Conservation (phyloP, 1,140 invertebrate species). For the Drosophila ironensis region DNA sequence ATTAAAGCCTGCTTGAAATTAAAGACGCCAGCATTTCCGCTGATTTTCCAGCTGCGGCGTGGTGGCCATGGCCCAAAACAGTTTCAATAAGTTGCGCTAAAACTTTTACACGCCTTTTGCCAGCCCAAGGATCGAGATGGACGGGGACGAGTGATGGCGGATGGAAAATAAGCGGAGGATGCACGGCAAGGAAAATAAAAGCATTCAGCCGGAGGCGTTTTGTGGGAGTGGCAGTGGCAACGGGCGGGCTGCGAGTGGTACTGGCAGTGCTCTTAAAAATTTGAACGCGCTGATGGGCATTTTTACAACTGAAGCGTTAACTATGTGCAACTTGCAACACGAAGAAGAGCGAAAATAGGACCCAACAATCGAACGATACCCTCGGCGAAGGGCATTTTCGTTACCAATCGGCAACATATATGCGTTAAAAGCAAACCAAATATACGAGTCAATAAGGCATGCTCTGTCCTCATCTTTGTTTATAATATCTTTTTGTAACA, state of each 20-base stretch:
- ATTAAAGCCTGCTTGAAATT: constrained; percentile 8
- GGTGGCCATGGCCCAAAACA: constrained; percentile 72
- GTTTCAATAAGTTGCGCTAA: constrained; percentile 75
- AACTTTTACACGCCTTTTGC: constrained; percentile 73
- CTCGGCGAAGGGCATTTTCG: background rate
- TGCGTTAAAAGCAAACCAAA: no score
- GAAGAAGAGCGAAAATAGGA: constrained; percentile 1
- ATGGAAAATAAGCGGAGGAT: constrained; percentile 33
- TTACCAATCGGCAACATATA: no score
- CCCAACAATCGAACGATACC: background rate
- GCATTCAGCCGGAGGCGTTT: constrained; percentile 35
- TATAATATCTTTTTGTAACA: no score
- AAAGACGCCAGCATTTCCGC: constrained; percentile 61
- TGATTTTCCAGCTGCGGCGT: constrained; percentile 71
- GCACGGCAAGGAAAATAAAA: constrained; percentile 57
- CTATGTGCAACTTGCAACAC: constrained; percentile 63
- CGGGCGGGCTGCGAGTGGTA: constrained; percentile 7
- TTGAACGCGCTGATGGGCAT: constrained; percentile 75
- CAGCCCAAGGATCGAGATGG: constrained; percentile 2
- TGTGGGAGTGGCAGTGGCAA: constrained; percentile 8
- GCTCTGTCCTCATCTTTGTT: no score
- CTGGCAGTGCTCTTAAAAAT: constrained; percentile 62
- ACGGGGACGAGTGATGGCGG: background rate
- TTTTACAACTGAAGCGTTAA: constrained; percentile 79
- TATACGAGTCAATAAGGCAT: no score